phyloP scores from a whole-genome alignment of 2,797 vertebrate genomes.

The Muscicapa striata region DNA sequence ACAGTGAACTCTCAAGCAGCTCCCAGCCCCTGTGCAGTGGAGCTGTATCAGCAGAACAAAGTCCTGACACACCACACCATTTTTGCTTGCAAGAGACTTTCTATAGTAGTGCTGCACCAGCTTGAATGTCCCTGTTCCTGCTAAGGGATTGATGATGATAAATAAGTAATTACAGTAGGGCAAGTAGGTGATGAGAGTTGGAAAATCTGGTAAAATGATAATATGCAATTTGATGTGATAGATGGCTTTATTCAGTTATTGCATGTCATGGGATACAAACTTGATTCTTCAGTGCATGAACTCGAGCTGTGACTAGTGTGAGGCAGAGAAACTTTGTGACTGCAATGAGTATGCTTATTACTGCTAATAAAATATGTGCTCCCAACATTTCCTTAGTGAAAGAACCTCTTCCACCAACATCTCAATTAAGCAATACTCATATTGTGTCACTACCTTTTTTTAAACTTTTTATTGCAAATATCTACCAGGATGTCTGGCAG shows the following conservation, averaged over 20 bases:
- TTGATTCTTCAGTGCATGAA: background rate
- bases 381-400: background rate
- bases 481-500: background rate
- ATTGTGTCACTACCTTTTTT: background rate
- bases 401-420: background rate
- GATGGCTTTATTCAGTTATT: background rate
- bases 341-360: background rate
- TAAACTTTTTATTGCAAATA: background rate
- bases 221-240: background rate
- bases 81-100: background rate
- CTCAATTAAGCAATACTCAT: background rate
- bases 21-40: background rate
- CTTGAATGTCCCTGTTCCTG: background rate
- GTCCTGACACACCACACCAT: background rate
- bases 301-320: background rate
- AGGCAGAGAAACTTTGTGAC: background rate
- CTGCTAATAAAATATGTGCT: background rate
- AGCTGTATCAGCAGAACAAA: background rate
- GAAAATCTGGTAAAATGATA: background rate
- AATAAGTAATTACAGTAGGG: background rate
- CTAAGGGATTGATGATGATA: background rate
- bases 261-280: background rate
- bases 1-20: background rate
- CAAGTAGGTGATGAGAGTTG: background rate
- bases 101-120: background rate